Percentiles rank a stretch among this genome's conserved stretches.
Conservation (phyloP, 2,888 invertebrate species). For the Rotaria magnacalcarata region DNA sequence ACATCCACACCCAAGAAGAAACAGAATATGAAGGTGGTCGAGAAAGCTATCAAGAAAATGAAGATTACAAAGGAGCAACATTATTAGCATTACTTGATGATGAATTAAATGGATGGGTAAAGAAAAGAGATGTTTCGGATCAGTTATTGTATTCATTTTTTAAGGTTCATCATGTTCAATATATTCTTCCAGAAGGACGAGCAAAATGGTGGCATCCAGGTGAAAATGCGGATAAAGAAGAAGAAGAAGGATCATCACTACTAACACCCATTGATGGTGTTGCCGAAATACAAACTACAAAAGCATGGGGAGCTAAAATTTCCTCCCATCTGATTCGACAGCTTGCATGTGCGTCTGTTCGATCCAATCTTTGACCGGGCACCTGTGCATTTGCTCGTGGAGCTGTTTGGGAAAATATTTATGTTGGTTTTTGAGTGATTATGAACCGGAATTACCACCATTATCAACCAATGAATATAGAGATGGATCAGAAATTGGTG, state of each 20-base stretch:
- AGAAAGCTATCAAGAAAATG: constrained; percentile 35
- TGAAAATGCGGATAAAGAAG: constrained; percentile 58
- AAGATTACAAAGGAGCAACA: constrained; percentile 24
- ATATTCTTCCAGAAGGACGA: constrained; percentile 67
- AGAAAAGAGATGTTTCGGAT: neutral
- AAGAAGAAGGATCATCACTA: constrained; percentile 69
- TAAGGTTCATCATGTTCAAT: constrained; percentile 78
- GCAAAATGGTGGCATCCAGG: constrained; percentile 59
- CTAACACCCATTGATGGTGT: constrained; percentile 72
- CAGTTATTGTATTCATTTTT: neutral
- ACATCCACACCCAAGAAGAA: constrained; percentile 49
- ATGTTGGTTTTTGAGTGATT: constrained; percentile 73
- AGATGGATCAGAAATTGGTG: constrained; percentile 66
- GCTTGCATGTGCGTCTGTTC: constrained; percentile 67
- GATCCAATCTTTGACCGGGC: constrained; percentile 79
- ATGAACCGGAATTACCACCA: constrained; percentile 67
- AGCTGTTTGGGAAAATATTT: constrained; percentile 72
- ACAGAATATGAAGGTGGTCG: constrained; percentile 42
- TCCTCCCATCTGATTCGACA: constrained; percentile 67
- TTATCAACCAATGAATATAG: constrained; percentile 70
- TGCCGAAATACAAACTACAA: constrained; percentile 64
- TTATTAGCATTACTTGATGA: neutral
- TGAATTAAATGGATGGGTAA: constrained; percentile 31
- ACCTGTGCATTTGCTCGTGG: constrained; percentile 72
- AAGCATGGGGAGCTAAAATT: constrained; percentile 69